Base-by-base conservation (phyloP, 2,797 vertebrate genomes). In the Sebastes vulpes region DNA sequence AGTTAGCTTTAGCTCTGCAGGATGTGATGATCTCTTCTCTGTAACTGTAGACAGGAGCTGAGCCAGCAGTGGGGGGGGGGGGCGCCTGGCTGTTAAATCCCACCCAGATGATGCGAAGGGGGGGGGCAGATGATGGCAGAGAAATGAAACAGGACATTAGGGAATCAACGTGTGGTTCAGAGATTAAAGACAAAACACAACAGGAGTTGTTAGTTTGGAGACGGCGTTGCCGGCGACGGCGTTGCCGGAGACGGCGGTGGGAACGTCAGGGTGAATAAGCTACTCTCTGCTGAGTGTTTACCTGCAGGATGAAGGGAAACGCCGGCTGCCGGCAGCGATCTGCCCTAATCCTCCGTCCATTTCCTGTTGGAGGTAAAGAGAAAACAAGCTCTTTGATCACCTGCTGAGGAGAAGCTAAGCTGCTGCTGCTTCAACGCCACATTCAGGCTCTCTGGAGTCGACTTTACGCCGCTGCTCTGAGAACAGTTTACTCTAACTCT, bases 311-410 rank as follows among this genome's bases (percentile, higher is more conserved):
- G 23, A 85, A 84, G 76, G 54, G 61, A 72, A 20, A 23, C 26
- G 75, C 10, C 28, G 77, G 61, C 80, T 64, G 77, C 53, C 69
- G 50, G 60, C 57, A 81, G 65, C 67, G 21, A 29, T 72, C 78
- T 65, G 12, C 65, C 48, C 0, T 82, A 88, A 90, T 90, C 82
- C 88, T 67, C 68, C 1, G 59, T 65, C 77, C 79, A 69, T 28
- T 72, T 72, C 65, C 71, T 77, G 76, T 61, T 77, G 7, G 25
- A 69, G 54, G 67, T 21, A 56, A 29, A 67, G 35, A 28, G 50
- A 72, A 83, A 85, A 82, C 77, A 60, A 58, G 68, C 71, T 57
- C 72, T 84, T 58, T 85, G 85, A 86, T 82, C 68, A 69, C 9
- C 18, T 5, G 75, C 60, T 5, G 70, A 67, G 64, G 63, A 28